Evolutionary conservation across 2,797 vertebrate species (phyloP).

Genomic region (Moxostoma hubbsi): DNA sequence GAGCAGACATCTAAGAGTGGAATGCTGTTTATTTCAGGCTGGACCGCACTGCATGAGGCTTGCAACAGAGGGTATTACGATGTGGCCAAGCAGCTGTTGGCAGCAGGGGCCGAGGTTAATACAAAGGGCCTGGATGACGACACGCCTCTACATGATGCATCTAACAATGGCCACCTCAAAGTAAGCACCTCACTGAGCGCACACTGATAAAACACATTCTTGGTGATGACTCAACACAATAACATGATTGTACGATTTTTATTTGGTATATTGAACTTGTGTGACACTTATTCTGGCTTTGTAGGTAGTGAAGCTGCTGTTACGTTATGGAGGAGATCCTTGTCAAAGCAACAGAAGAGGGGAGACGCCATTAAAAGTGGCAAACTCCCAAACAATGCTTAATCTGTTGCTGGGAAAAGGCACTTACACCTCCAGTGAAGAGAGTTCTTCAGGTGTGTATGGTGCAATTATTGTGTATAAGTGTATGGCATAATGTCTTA

Average conservation of each 20-base stretch:
- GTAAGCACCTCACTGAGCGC: slow-evolving; percentile 65
- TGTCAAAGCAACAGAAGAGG: slow-evolving; percentile 98
- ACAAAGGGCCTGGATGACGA: slow-evolving; percentile 98
- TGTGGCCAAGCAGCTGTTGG: slow-evolving; percentile 97
- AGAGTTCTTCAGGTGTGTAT: slow-evolving; percentile 93
- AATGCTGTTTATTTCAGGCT: slow-evolving; percentile 77
- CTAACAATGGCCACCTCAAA: slow-evolving; percentile 99
- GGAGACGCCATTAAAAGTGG: slow-evolving; percentile 96
- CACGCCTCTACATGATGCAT: slow-evolving; percentile 96
- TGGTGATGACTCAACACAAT: background rate
- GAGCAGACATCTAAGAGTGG: background rate
- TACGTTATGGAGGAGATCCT: slow-evolving; percentile 96
- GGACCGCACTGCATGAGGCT: slow-evolving; percentile 98
- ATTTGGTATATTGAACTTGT: slow-evolving; percentile 11
- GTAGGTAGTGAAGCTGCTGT: slow-evolving; percentile 96
- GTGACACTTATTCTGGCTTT: slow-evolving; percentile 36
- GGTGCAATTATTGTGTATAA: background rate
- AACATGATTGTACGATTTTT: background rate
- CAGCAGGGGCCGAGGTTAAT: slow-evolving; percentile 98
- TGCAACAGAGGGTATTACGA: slow-evolving; percentile 99
- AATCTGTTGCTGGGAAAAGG: slow-evolving; percentile 97
- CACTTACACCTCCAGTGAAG: slow-evolving; percentile 98
- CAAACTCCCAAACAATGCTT: slow-evolving; percentile 96
- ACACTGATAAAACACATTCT: no score
- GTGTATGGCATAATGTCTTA: no score